These are phyloP conservation scores for Heteromurus nitidus DNA, from an alignment of 2,888 invertebrate genomes.

Conservation along the genomic window DNA sequence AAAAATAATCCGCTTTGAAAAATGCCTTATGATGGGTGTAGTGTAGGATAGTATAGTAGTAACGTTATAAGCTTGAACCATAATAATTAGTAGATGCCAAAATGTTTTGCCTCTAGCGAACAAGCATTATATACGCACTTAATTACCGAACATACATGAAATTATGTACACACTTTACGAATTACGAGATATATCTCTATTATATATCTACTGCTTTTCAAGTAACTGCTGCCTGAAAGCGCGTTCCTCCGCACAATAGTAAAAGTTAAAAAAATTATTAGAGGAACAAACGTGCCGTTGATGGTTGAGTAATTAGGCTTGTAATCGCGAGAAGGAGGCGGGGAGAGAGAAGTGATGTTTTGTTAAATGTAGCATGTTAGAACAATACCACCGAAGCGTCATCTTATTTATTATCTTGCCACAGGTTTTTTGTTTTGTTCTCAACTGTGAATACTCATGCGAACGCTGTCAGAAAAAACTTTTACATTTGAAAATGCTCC, in stretches of 20 bases:
- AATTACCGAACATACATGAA: neutral
- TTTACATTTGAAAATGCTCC: too few relatives aligned
- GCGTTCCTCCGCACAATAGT: conserved; percentile 21
- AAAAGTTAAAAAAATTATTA: conserved; percentile 7
- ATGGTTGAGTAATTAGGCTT: conserved; percentile 40
- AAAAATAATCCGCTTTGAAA: too few relatives aligned
- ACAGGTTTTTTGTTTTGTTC: too few relatives aligned
- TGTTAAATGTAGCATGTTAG: neutral
- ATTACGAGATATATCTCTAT: neutral
- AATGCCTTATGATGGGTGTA: too few relatives aligned
- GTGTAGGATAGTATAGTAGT: too few relatives aligned
- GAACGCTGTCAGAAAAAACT: too few relatives aligned
- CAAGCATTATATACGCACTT: neutral
- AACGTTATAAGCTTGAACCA: too few relatives aligned
- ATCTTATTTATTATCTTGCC: too few relatives aligned
- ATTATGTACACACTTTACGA: neutral
- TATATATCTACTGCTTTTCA: neutral
- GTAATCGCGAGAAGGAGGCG: conserved; percentile 5
- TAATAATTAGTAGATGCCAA: too few relatives aligned
- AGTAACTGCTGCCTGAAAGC: neutral
- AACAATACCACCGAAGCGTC: neutral
- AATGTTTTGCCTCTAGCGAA: too few relatives aligned
- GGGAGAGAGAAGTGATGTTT: neutral
- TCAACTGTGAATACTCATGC: too few relatives aligned
- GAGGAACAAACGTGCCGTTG: conserved; percentile 17